Base-by-base conservation (phyloP, 2,797 vertebrate species). In the Melanotaenia pygmaea region DNA sequence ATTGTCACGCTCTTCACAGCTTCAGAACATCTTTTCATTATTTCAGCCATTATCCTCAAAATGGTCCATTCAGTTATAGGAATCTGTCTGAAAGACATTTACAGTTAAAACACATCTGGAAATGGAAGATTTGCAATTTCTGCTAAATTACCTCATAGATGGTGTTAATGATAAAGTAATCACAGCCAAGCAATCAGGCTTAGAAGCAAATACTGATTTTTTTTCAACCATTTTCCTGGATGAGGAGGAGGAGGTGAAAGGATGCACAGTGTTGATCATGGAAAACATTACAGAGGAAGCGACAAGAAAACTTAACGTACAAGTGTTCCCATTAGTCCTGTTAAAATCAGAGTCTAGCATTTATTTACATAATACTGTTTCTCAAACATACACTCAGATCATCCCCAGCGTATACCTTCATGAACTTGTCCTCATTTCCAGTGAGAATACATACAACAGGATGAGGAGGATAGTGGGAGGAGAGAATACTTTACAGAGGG, bases 401-500 rank as follows among this genome's bases (percentile, higher is more conserved):
- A 35, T 47, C 8, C 40, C 9, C 3, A 26, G n/a, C 14, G 38
- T 37, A 59, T 9, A 35, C 18, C 34, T n/a, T 32, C 1, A 5
- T 69, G 47, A 66, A 12, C 28, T 35, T 54, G 34, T 30, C 24
- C 34, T 66, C 54, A 16, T 30, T 47, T 30, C 45, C 63, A 65
- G 45, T 53, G 28, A 72, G 59, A 14, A 12, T 58, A 13, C 51
- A 60, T 43, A 70, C 13, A 76, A 35, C 20, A 40, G 63, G 22
- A 76, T 77, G 78, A 51, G 20, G 53, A 64, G 61, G 74, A 68
- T 1, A 43, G 72, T 68, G 75, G 80, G 84, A 83, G 83, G 82
- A 81, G 79, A 84, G 54, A 37, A 66, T 77, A 67, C 76, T 71
- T 78, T 72, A 65, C 54, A 30, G 67, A 87, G 83, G 85, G 91